phyloP scores from a whole-genome alignment of 2,113 vertebrate species.

The Ancistrus triradiatus region DNA sequence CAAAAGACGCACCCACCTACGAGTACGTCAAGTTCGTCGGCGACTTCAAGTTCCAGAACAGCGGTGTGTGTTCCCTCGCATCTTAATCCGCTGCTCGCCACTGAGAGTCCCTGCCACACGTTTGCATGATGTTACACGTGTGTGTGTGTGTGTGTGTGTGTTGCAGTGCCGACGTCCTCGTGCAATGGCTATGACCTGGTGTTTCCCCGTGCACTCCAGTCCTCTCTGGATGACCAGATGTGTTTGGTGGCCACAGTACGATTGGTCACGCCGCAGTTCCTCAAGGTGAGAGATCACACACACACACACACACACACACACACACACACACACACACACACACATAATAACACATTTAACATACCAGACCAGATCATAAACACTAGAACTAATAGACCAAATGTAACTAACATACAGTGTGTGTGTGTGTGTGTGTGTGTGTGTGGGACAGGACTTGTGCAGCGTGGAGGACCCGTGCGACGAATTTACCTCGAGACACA shows the following conservation, averaged over 20 bases:
- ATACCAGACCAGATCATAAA: too few relatives aligned
- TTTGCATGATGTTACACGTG: neutral
- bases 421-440: constrained; percentile 29
- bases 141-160: constrained; percentile 44
- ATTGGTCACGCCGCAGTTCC: constrained; percentile 74
- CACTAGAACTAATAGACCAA: too few relatives aligned
- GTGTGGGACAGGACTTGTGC: constrained; percentile 72
- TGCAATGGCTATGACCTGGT: constrained; percentile 78
- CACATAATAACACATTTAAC: too few relatives aligned
- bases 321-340: too few relatives aligned
- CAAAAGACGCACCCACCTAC: constrained; percentile 70
- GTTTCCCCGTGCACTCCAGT: constrained; percentile 71
- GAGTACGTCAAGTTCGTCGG: constrained; percentile 91
- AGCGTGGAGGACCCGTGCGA: constrained; percentile 69
- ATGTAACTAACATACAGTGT: too few relatives aligned
- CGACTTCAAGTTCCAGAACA: constrained; percentile 82
- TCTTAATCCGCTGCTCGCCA: neutral
- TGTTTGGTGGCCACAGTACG: constrained; percentile 87
- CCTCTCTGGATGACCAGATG: constrained; percentile 80
- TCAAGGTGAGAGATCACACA: constrained; percentile 72
- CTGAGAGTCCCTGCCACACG: neutral
- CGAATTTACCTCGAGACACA: constrained; percentile 77
- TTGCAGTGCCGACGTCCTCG: constrained; percentile 78
- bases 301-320: neutral
- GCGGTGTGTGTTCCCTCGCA: constrained; percentile 71